Evolutionary conservation across 2,888 invertebrate species (phyloP), one percentile per base, ranked within the genome.

Genomic region (Athalia rosae): DNA sequence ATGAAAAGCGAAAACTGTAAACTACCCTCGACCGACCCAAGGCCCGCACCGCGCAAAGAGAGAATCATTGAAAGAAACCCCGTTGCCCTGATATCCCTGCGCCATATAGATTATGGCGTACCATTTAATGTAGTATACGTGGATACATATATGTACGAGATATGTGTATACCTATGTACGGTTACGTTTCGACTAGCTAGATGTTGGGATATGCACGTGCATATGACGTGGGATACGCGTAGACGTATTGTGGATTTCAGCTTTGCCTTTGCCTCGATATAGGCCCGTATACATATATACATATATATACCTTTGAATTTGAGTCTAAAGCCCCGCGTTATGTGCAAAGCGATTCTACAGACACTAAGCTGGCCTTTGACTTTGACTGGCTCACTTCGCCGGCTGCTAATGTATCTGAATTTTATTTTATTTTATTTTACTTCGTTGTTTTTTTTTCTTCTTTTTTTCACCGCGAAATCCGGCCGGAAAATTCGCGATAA

Each of bases 41-140:
- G 56, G 41, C 59, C 59, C 76, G 66, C 63, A 56, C 53, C 74
- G 50, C 79, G n/a, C 79, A 83, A 83, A 83, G 82, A 83, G 82
- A 85, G 83, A 85, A 85, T 85, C 84, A 83, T 82, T 82, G 82
- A 28, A 28, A 28, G 79, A 77, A 81, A 80, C 82, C 78, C 78
- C 79, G 80, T 81, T 80, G 81, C 82, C 43, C 50, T 53, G 28
- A 50, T 48, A 67, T 41, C 41, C 7, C 3, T 11, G 13, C 43
- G 47, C n/a, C 0, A 7, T 11, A 43, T 41, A 4, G 50, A 0
- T n/a, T 4, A 58, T 13, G n/a, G 4, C 13, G 11, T 47, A n/a
- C 64, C 47, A 43, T 28, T 43, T 5, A 5, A 45, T 43, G 11
- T 11, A 62, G n/a, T n/a, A n/a, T n/a, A n/a, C n/a, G n/a, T n/a